These are phyloP conservation scores for Frieseomelitta varia DNA, from an alignment of 1,140 invertebrate genomes.

Conservation along the genomic window DNA sequence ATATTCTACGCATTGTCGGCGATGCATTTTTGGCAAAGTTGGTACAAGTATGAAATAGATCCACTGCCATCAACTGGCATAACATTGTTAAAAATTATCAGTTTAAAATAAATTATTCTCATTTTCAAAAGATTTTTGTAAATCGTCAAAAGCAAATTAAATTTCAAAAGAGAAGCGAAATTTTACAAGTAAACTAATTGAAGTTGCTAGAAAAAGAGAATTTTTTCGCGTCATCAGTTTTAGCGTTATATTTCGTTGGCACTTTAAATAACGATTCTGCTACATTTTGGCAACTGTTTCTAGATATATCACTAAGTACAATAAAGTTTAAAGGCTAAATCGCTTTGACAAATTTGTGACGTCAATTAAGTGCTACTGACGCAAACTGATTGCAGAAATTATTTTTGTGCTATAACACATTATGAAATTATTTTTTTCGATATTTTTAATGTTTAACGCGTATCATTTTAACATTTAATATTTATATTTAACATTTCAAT, in stretches of 20 bases:
- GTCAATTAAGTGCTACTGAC: not conserved
- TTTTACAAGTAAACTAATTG: too few species aligned
- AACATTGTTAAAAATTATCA: too few species aligned
- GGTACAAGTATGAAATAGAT: too few species aligned
- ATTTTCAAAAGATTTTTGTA: too few species aligned
- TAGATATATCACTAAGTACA: not conserved
- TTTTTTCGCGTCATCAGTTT: not conserved
- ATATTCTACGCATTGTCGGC: too few species aligned
- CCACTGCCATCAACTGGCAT: too few species aligned
- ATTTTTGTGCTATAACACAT: not conserved
- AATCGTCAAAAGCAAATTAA: too few species aligned
- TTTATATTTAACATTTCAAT: not conserved
- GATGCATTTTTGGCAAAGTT: too few species aligned
- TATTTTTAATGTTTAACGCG: not conserved
- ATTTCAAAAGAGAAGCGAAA: too few species aligned
- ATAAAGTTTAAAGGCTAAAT: slow-evolving; percentile 1
- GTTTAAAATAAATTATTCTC: too few species aligned
- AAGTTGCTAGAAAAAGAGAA: too few species aligned
- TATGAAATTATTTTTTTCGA: not conserved
- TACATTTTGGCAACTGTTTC: not conserved
- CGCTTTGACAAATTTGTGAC: slow-evolving; percentile 10
- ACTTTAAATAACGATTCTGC: not conserved
- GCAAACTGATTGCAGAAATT: not conserved
- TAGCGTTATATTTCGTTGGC: not conserved
- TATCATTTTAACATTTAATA: too few species aligned